These are phyloP conservation scores for Labeo rohita DNA, from an alignment of 2,113 vertebrate genomes.

Conservation along the genomic window DNA sequence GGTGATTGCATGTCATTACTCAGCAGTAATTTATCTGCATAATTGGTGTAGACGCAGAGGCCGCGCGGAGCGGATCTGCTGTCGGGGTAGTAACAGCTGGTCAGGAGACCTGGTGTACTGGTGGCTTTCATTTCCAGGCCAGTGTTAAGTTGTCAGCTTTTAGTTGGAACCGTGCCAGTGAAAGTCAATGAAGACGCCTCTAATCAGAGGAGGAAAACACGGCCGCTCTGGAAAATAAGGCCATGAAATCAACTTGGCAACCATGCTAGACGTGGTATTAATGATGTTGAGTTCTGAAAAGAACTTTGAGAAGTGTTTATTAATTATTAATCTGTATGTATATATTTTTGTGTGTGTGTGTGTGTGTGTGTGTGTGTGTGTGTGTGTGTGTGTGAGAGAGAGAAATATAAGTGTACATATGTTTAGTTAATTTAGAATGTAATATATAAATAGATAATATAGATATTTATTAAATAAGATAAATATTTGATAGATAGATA, in stretches of 20 bases:
- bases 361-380: no score
- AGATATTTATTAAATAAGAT: no score
- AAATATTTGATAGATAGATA: no score
- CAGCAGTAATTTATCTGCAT: slow-evolving; percentile 53
- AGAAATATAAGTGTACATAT: no score
- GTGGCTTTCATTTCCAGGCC: not conserved
- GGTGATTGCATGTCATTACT: slow-evolving; percentile 54
- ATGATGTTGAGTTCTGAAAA: not conserved
- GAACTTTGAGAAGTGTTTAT: not conserved
- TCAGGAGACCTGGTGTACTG: not conserved
- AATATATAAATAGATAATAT: no score
- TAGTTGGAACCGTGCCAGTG: not conserved
- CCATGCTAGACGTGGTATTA: slow-evolving; percentile 5
- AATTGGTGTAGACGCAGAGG: slow-evolving; percentile 47
- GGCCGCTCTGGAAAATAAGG: not conserved
- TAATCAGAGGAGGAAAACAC: not conserved
- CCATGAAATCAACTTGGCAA: slow-evolving; percentile 4
- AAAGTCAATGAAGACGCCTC: not conserved
- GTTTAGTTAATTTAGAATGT: no score
- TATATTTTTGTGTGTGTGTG: no score
- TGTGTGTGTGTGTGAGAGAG: no score
- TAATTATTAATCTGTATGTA: not conserved
- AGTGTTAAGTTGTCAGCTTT: slow-evolving; percentile 2
- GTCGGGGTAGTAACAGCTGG: slow-evolving; percentile 38
- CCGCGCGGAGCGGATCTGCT: slow-evolving; percentile 21